Base-by-base conservation (phyloP, 2,113 vertebrate genomes). In the Anolis sagrei region DNA sequence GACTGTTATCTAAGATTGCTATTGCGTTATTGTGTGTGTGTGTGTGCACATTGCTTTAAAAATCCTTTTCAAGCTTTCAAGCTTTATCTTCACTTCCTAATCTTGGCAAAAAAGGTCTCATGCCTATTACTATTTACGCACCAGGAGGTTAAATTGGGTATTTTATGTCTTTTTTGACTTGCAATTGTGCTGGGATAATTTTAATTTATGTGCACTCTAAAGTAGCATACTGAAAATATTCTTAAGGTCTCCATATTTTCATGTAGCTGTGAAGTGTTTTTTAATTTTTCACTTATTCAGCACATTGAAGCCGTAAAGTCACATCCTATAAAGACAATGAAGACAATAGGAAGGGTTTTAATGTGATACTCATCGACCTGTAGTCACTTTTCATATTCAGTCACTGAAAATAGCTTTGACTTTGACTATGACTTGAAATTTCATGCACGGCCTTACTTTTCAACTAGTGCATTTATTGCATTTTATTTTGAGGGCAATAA, bases 351-450 rank as follows among this genome's bases (percentile, higher is more conserved):
- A 3, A 74, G 78, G 54, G 51, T 69, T 89, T 68, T 89, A 80
- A 48, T 61, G 85, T 34, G 76, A 81, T 73, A 87, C 48, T 39
- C 76, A 77, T 61, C 36, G 39, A 85, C 89, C 87, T 87, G 77
- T 86, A 87, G 77, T 29, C 84, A 44, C 29, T 89, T 86, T 70
- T 86, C 64, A 78, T 85, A 90, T 8, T 70, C 85, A 83, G 39
- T 58, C 74, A 54, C 75, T 81, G 77, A 85, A 89, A 94, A 83
- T 21, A 92, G 73, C 51, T 90, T 89, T 91, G 83, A 89, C 72
- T 89, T 81, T 70, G 51, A 87, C 8, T 51, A 36, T 73, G 61
- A 80, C 75, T 64, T 74, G 68, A 88, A 32, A 75, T 76, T 88
- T 19, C 23, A 79, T 27, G 75, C 11, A 83, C 14, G 81, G 62